These are phyloP conservation scores for Drosophila merina DNA, from an alignment of 2,888 invertebrate species.

Conservation along the genomic window DNA sequence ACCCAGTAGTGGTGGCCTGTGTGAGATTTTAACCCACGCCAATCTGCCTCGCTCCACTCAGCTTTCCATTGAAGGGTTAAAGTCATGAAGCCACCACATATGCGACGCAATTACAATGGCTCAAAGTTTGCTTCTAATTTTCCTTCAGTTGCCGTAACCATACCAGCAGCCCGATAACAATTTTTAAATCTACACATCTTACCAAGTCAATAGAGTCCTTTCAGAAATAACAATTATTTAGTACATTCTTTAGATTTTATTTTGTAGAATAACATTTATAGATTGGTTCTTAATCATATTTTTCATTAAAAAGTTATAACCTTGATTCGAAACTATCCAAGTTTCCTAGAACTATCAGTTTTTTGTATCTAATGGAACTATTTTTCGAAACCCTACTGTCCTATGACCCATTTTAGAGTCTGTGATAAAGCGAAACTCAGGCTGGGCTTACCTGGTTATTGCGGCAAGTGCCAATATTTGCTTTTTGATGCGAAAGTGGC, in stretches of 20 bases:
- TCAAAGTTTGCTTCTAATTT: conserved; percentile 47
- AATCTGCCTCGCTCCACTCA: background rate
- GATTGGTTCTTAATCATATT: no score
- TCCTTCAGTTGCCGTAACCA: conserved; percentile 39
- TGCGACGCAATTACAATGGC: conserved; percentile 54
- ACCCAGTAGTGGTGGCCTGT: background rate
- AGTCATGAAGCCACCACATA: conserved; percentile 17
- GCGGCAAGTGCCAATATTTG: conserved; percentile 79
- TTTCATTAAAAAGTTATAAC: no score
- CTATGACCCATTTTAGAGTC: conserved; percentile 61
- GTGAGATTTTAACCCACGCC: conserved; percentile 12
- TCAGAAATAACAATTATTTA: no score
- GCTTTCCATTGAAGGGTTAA: conserved; percentile 17
- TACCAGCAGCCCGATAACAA: conserved; percentile 2
- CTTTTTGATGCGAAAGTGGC: conserved; percentile 47
- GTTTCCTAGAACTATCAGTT: no score
- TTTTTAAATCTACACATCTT: conserved; percentile 5
- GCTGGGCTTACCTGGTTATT: conserved; percentile 66
- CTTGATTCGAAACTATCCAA: no score
- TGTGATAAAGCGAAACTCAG: conserved; percentile 35
- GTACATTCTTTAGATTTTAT: no score
- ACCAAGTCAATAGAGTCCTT: background rate
- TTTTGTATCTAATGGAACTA: background rate
- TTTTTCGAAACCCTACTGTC: background rate
- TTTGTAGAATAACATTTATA: no score